Conservation (phyloP, 2,888 invertebrate species). For the Zaprionus bogoriensis region DNA sequence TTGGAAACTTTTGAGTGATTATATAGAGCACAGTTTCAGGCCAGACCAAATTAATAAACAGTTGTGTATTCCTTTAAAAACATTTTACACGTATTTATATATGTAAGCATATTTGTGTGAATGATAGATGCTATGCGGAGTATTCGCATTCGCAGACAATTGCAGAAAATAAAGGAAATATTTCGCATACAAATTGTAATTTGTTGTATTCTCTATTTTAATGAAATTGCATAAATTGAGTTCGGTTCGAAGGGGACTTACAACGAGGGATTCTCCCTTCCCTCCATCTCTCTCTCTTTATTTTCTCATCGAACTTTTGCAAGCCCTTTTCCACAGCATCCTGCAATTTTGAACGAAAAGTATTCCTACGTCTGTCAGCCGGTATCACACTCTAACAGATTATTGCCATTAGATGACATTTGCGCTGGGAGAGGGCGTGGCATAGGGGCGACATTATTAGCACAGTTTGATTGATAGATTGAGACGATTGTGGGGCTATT, state of each 20-base stretch:
- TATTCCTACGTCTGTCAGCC: constrained; percentile 40
- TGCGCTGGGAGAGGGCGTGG: constrained; percentile 7
- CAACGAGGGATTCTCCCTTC: not conserved
- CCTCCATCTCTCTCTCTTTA: not conserved
- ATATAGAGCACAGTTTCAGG: not conserved
- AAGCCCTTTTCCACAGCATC: not conserved
- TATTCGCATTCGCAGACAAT: not conserved
- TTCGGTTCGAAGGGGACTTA: not conserved
- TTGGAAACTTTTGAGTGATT: too few species aligned
- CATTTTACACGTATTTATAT: too few species aligned
- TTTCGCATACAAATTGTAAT: not conserved
- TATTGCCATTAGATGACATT: constrained; percentile 37
- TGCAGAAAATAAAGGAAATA: not conserved
- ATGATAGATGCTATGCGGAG: too few species aligned
- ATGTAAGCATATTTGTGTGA: too few species aligned
- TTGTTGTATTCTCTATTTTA: too few species aligned
- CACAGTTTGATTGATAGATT: constrained; percentile 50
- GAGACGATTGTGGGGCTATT: constrained; percentile 46
- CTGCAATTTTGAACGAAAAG: not conserved
- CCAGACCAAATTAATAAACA: too few species aligned
- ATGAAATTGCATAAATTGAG: not conserved
- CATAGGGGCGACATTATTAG: constrained; percentile 34
- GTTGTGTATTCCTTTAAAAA: too few species aligned
- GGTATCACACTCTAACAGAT: constrained; percentile 28
- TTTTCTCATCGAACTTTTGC: not conserved